Base-by-base conservation (phyloP, 2,113 vertebrate genomes). In the Romanogobio albipinnatus region DNA sequence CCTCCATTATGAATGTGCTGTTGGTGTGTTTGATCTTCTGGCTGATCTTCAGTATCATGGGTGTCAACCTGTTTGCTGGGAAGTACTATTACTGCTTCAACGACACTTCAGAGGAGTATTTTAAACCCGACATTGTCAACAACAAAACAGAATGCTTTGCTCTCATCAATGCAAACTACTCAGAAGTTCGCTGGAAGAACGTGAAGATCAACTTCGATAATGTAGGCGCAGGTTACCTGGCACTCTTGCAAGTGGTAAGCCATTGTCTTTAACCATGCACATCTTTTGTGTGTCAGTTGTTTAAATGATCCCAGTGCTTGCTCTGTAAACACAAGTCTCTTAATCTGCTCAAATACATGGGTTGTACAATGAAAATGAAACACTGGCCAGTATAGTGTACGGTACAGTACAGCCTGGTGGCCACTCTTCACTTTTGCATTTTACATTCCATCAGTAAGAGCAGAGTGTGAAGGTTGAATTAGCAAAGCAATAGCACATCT, bases 21-120 rank as follows among this genome's bases (percentile, higher is more conserved):
- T 96, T 99, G 95, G 98, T 99, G 94, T 99, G 98, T 95, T 96
- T 99, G 94, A 99, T 99, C 95, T 99, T 99, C 96, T 99, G 98
- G 98, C 97, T 99, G 92, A 99, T 99, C 97, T 99, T 99, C 95
- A 99, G 98, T 93, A 99, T 99, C 93, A 99, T 99, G 98, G 98
- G 98, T 53, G 98, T 99, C 90, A 99, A 99, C 94, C 92, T 99
- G 89, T 99, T 99, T 92, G 98, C 98, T 47, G 98, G 98, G 62
- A 99, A 99, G 92, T 99, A 99, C 91, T 97, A 99, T 94, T 99
- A 94, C 92, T 99, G 98, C 93, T 98, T 90, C 92, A 99, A 99
- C 19, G 95, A 97, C 66, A 96, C 97, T 0, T 19, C 92, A 0
- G 97, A 97, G 91, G 80, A 91, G 4, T 84, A 90, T 66, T 97